Evolutionary conservation across 2,113 vertebrate genomes (phyloP).

Genomic region (Passer domesticus): DNA sequence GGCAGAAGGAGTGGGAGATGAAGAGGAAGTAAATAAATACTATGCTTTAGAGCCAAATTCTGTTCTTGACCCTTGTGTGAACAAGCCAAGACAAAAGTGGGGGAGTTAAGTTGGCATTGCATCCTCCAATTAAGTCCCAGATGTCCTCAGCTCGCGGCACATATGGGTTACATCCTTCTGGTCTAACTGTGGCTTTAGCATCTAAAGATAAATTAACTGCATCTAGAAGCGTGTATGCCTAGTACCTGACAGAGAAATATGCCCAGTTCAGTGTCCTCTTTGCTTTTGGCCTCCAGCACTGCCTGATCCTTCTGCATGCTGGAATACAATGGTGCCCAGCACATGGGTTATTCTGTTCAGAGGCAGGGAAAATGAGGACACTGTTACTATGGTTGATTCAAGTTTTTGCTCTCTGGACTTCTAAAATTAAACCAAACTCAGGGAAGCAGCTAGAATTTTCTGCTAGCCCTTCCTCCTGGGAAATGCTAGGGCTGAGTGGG

Average conservation of each 20-base stretch:
- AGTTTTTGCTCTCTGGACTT: not conserved
- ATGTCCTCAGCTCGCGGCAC: not conserved
- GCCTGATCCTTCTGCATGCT: not conserved
- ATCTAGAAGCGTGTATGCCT: not conserved
- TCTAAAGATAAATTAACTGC: not conserved
- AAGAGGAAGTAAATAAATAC: not conserved
- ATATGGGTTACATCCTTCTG: not conserved
- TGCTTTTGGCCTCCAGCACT: not conserved
- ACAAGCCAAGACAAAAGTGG: not conserved
- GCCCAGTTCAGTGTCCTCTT: not conserved
- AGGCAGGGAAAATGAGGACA: not conserved
- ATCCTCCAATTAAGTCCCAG: not conserved
- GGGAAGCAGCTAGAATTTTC: slow-evolving; percentile 58
- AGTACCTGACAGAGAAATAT: not conserved
- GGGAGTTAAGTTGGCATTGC: not conserved
- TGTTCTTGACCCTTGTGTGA: not conserved
- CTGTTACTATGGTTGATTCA: not conserved
- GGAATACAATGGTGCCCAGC: not conserved
- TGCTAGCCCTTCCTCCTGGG: not conserved
- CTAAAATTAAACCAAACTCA: slow-evolving; percentile 17
- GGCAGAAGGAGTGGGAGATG: not conserved
- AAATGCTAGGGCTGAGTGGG: not conserved
- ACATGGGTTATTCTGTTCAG: not conserved
- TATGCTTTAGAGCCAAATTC: not conserved
- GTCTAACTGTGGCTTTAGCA: slow-evolving; percentile 3